Base-by-base conservation (phyloP, 2,888 invertebrate species). In the Nowickia ferox region DNA sequence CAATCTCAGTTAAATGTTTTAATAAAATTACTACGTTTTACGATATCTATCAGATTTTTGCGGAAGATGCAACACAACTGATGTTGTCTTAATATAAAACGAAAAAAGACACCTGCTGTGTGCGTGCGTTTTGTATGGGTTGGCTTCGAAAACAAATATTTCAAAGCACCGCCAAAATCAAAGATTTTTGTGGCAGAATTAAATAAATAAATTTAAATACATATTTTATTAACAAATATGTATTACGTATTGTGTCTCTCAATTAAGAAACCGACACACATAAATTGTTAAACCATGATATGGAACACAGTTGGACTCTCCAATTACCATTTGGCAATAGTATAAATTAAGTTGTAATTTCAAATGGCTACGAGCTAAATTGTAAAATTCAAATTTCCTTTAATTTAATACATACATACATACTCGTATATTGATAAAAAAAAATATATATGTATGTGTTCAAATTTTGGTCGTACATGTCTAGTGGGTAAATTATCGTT, bases 41-140 rank as follows among this genome's bases (percentile, higher is more conserved):
- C 17, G 72, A 78, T 84, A 72, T 71, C 59, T 68, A 81, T 81
- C 81, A 53, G 40, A 42, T 46, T 71, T 72, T 68, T 75, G 68
- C 72, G 74, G 84, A 81, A 84, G 81, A 81, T 81, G 61, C 57
- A 57, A 53, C 22, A 40, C 38, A 69, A 80, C 65, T 46, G 57
- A 61, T 53, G 55, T 74, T 13, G 22, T 19, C 15, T 63, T 30
- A 1, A 15, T n/a, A 44, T 11, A 40, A 63, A 61, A 51, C 40
- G 59, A 68, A 17, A 19, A 71, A 46, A 72, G 68, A 66, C 78
- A 83, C 83, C 86, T 83, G 86, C 69, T 65, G 69, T 22, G 79
- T 44, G 75, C 63, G 53, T 75, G 74, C 42, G 6, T 51, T n/a
- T 68, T 61, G 19, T 59, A n/a, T 46, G 46, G 55, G 38, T 11